These are phyloP conservation scores for Pachymerium ferrugineum DNA, from an alignment of 2,888 invertebrate genomes.

Conservation along the genomic window DNA sequence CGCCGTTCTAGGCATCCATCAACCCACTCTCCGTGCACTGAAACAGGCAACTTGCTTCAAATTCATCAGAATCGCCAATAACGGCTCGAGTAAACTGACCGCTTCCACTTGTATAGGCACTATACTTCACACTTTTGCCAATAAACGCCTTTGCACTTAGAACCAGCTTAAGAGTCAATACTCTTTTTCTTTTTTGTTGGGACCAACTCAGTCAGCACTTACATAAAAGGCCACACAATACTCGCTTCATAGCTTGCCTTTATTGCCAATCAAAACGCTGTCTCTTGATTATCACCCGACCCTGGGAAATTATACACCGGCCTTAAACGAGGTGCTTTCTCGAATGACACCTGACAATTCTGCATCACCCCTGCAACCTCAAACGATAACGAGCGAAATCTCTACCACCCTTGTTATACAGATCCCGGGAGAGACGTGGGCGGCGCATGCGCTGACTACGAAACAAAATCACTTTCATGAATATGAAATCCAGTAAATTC, in stretches of 20 bases:
- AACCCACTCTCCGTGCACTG: background rate
- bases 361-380: conserved; percentile 7
- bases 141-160: background rate
- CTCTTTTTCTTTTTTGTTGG: too few species aligned
- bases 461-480: too few species aligned
- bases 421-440: background rate
- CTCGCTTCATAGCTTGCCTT: too few species aligned
- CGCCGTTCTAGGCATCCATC: conserved; percentile 6
- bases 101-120: background rate
- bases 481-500: too few species aligned
- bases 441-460: background rate
- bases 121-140: background rate
- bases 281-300: too few species aligned
- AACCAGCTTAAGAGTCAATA: background rate
- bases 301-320: conserved; percentile 4
- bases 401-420: background rate
- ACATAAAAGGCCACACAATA: too few species aligned
- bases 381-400: conserved; percentile 22
- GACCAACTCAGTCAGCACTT: too few species aligned
- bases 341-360: conserved; percentile 15
- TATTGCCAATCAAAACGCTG: too few species aligned
- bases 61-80: conserved; percentile 27
- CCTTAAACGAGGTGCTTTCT: conserved; percentile 17
- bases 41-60: conserved; percentile 2
- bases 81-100: conserved; percentile 1